Conservation (phyloP, 2,888 invertebrate genomes). For the Tinea trinotella region DNA sequence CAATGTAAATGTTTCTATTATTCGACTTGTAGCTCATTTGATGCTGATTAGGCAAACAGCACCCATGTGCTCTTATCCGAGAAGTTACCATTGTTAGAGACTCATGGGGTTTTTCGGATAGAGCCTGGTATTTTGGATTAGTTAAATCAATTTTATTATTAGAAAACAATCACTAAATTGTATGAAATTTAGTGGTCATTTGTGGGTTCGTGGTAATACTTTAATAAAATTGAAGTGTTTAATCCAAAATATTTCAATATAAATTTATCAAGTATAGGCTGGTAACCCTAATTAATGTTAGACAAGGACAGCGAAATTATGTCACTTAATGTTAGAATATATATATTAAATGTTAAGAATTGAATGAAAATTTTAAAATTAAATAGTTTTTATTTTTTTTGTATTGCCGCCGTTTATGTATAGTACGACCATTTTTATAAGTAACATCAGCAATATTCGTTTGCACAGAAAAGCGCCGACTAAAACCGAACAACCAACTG, state of each 20-base stretch:
- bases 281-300: neutral
- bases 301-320: neutral
- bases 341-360: neutral
- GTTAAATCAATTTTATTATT: neutral
- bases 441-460: too few relatives aligned
- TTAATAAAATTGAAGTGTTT: too few relatives aligned
- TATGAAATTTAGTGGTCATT: too few relatives aligned
- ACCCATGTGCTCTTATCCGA: too few relatives aligned
- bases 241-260: neutral
- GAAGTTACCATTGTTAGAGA: too few relatives aligned
- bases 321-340: slow-evolving; percentile 6
- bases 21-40: neutral
- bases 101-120: too few relatives aligned
- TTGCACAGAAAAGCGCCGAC: too few relatives aligned
- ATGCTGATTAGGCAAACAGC: neutral
- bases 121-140: neutral
- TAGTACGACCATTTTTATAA: neutral
- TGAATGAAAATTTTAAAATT: neutral
- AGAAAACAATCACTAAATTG: neutral
- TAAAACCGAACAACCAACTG: too few relatives aligned
- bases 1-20: neutral
- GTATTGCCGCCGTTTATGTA: neutral
- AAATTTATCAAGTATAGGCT: neutral
- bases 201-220: too few relatives aligned
- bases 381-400: neutral